These are phyloP conservation scores for Lepidurus arcticus DNA, from an alignment of 1,140 invertebrate species.

Conservation along the genomic window DNA sequence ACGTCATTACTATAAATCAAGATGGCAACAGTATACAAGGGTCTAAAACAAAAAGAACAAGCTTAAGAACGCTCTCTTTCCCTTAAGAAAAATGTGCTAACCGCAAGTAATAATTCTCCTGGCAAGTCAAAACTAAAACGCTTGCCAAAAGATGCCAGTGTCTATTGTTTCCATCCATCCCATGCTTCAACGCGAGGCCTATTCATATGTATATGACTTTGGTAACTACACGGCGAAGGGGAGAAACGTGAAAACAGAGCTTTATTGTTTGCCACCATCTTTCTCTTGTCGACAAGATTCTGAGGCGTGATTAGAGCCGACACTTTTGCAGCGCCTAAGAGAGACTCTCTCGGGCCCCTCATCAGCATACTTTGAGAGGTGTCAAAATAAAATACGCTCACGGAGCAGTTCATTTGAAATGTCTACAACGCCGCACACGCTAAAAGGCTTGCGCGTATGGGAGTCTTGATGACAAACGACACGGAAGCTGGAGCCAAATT, in stretches of 20 bases:
- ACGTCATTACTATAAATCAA: too few species aligned
- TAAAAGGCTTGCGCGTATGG: neutral
- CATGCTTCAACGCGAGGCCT: neutral
- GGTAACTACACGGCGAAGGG: neutral
- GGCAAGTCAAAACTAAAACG: neutral
- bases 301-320: neutral
- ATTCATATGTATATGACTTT: neutral
- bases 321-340: neutral
- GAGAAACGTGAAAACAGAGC: neutral
- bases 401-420: neutral
- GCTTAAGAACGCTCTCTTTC: neutral
- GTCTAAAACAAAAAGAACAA: too few species aligned
- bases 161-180: neutral
- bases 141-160: neutral
- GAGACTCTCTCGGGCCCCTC: neutral
- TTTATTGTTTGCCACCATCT: neutral
- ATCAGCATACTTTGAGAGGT: neutral
- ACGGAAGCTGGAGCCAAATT: slow-evolving; percentile 13
- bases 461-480: neutral
- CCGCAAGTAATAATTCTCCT: neutral
- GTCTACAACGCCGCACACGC: neutral
- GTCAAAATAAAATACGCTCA: neutral
- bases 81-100: slow-evolving; percentile 4
- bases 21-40: too few species aligned
- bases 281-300: neutral